Base-by-base conservation (phyloP, 64 coral and sea anemone genomes). In the Montipora efflorescens region DNA sequence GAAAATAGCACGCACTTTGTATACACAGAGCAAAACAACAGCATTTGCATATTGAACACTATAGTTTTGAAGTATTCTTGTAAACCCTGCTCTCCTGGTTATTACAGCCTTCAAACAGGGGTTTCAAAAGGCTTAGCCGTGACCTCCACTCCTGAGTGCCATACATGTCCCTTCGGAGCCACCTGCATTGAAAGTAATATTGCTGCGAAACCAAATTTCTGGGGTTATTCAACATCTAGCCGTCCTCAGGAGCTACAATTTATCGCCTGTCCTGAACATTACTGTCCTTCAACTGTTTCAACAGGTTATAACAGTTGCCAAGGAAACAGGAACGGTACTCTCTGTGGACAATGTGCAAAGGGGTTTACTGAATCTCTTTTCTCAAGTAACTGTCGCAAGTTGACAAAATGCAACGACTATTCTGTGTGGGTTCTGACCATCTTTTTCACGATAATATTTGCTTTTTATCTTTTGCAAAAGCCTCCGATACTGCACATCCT, bases 311-410 rank as follows among this genome's bases (percentile, higher is more conserved):
- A 92, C 51, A 48, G 79, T 19, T 92, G 90, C 59, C 49, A 10
- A 58, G 90, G 90, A 7, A 83, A 83, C 48, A 50, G 90, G 45
- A 23, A 46, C 9, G 90, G 90, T 48, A 55, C 70, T 20, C 25
- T 92, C 22, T 92, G 90, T 83, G 90, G 79, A 45, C 8, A 68
- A 8, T 92, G 90, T 48, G 77, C 75, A 57, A 22, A 92, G 25
- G 90, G 90, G 5, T 92, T 45, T 21, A 92, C 79, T 6, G 90
- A 92, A 52, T 76, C 78, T 23, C 36, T 92, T 8, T 92, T 92
- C 22, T 75, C 71, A 36, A 22, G 15, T 9, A 36, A 92, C 4
- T 83, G 90, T 55, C 28, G 45, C 6, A 67, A 69, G 3, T 6
- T 1, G 3, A 16, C 67, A 53, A 47, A 92, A 14, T 92, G 90